Evolutionary conservation across 2,888 invertebrate species (phyloP).

Genomic region (Nomada ruficornis): DNA sequence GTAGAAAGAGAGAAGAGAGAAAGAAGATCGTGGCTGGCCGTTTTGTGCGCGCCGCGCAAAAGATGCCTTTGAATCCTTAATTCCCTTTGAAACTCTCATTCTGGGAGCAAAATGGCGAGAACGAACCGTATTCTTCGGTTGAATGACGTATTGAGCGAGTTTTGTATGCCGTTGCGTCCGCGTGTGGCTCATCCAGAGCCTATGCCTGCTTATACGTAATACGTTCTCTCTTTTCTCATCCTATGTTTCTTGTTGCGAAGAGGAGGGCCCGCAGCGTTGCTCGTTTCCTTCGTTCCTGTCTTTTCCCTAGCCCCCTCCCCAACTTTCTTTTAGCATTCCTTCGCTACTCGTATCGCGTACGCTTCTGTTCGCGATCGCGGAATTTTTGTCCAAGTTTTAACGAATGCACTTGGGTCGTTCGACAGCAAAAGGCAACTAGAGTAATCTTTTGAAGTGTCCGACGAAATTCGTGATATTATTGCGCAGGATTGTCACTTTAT

Average conservation of each 20-base stretch:
- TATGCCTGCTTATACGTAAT: slow-evolving; percentile 66
- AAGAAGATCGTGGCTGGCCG: slow-evolving; percentile 73
- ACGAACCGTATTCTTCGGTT: slow-evolving; percentile 83
- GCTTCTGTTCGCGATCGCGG: background rate
- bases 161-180: slow-evolving; percentile 81
- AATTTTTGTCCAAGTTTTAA: background rate
- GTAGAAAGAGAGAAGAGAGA: slow-evolving; percentile 38
- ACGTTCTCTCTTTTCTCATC: slow-evolving; percentile 67
- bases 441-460: background rate
- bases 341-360: slow-evolving; percentile 27
- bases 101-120: slow-evolving; percentile 83
- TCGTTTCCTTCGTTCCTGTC: slow-evolving; percentile 54
- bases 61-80: slow-evolving; percentile 84
- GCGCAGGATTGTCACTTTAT: slow-evolving; percentile 1
- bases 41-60: slow-evolving; percentile 82
- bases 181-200: slow-evolving; percentile 77
- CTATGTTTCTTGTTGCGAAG: slow-evolving; percentile 50
- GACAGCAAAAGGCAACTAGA: background rate
- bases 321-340: slow-evolving; percentile 50
- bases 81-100: slow-evolving; percentile 84
- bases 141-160: slow-evolving; percentile 84
- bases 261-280: slow-evolving; percentile 41
- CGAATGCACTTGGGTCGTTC: background rate
- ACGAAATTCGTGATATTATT: background rate
- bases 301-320: slow-evolving; percentile 28